Conservation (phyloP, 2,113 vertebrate genomes). For the Pogonocichla stellata region DNA sequence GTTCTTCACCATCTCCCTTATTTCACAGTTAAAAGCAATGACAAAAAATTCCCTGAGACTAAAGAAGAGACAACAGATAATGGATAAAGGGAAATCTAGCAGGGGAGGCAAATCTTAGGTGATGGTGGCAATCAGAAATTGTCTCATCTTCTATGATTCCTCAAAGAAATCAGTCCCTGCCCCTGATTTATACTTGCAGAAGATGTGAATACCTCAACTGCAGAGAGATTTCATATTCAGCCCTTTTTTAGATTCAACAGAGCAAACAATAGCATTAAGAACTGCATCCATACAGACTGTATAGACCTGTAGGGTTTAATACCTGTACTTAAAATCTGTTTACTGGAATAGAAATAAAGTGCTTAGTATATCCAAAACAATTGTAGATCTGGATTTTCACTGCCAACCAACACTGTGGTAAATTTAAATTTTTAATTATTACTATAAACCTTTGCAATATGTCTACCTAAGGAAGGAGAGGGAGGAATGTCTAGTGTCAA, state of each 20-base stretch:
- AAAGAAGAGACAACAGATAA: not conserved
- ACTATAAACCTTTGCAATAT: not conserved
- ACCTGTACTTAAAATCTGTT: not conserved
- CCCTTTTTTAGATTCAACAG: not conserved
- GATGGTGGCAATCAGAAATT: not conserved
- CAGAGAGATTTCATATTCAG: not conserved
- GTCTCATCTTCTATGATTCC: not conserved
- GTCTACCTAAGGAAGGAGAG: not conserved
- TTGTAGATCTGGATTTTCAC: not conserved
- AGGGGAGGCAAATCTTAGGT: not conserved
- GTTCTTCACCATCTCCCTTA: not conserved
- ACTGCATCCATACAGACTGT: not conserved
- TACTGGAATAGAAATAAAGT: slow-evolving; percentile 44
- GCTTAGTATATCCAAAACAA: not conserved
- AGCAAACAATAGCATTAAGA: not conserved
- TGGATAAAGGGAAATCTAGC: not conserved
- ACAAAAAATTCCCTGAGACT: slow-evolving; percentile 52
- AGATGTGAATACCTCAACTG: not conserved
- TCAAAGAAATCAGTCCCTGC: not conserved
- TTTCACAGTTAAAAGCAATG: slow-evolving; percentile 11
- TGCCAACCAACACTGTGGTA: not conserved
- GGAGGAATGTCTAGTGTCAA: not conserved
- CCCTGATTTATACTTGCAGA: not conserved
- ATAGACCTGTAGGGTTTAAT: not conserved
- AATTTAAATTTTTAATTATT: not conserved